Evolutionary conservation across 2,888 invertebrate genomes (phyloP).

Genomic region (Caenorhabditis auriculariae): DNA sequence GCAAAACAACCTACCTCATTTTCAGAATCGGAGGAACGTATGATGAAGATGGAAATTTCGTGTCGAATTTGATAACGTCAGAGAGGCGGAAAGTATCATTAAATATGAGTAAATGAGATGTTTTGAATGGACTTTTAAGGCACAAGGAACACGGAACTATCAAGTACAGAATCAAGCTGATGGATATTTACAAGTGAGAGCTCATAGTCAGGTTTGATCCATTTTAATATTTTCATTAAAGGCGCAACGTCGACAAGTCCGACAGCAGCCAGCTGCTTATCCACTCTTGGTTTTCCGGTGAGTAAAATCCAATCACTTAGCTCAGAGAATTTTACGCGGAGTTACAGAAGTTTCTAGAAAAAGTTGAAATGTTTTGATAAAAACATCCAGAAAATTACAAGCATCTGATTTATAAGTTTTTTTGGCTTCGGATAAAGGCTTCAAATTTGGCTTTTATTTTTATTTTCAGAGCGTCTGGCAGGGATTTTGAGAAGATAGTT

Average conservation of each 20-base stretch:
- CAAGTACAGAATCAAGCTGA: constrained; percentile 17
- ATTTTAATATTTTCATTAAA: not conserved
- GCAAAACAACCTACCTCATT: no score
- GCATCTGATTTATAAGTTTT: no score
- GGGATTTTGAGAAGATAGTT: no score
- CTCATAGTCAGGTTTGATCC: constrained; percentile 4
- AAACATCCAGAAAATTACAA: no score
- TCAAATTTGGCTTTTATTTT: no score
- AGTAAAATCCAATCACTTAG: no score
- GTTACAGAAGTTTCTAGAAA: no score
- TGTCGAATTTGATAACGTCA: constrained; percentile 9
- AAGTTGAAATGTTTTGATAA: no score
- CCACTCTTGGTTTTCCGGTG: constrained; percentile 28
- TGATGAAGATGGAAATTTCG: constrained; percentile 34
- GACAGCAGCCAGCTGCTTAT: constrained; percentile 17
- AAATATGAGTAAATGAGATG: not conserved
- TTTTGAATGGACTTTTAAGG: constrained; percentile 7
- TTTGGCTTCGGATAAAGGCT: no score
- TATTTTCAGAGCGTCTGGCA: no score
- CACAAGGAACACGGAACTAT: constrained; percentile 23
- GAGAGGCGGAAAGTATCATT: no score
- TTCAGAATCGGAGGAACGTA: constrained; percentile 26
- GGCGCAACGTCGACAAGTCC: constrained; percentile 6
- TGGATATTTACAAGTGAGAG: not conserved
- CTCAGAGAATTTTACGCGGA: no score